Evolutionary conservation across 92 coral and sea anemone genomes (phyloP), one percentile per base, ranked within the genome.

Genomic region (Zoanthus sociatus): DNA sequence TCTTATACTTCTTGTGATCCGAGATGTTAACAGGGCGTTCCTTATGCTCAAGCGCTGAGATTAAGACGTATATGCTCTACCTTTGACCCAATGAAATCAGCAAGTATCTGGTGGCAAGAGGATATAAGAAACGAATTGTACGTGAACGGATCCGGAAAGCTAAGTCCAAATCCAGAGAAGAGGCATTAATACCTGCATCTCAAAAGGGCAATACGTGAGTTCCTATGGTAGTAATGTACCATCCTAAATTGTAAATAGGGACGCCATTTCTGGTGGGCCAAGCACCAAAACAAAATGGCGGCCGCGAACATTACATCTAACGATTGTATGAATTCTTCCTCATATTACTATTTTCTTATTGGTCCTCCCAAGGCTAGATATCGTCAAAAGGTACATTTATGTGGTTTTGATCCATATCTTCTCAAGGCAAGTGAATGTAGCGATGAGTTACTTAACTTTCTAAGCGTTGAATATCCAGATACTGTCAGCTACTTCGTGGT

Each of bases 401-500:
- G 74, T 70, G 74, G 74, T 13, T 70, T 70, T 31, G 74, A 70
- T 31, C 74, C 50, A 31, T 70, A 70, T 30, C 64, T 58, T 58
- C 64, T 58, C 64, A 58, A 58, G 64, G 5, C 64, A 58, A 58
- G 5, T 1, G 64, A 58, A 58, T 58, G 64, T 58, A 58, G 64
- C 64, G 64, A 58, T 58, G 64, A 58, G 1, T 60, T 60, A 15
- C 20, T 60, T 60, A 31, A 63, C 69, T 63, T 63, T 63, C 69
- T 31, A 63, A 63, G 69, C 30, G 30, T 63, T 63, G 69, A 63
- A 18, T 63, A 63, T 63, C 32, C 32, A 63, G 69, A 63, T 63
- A 63, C n/a, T 63, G 32, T 5, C 9, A 63, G n/a, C 69, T 63
- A 63, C 69, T n/a, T 58, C 82, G 84, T 89, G 46, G 76, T 84